These are phyloP conservation scores for Bombus waltoni DNA, from an alignment of 1,140 invertebrate species.

Conservation along the genomic window DNA sequence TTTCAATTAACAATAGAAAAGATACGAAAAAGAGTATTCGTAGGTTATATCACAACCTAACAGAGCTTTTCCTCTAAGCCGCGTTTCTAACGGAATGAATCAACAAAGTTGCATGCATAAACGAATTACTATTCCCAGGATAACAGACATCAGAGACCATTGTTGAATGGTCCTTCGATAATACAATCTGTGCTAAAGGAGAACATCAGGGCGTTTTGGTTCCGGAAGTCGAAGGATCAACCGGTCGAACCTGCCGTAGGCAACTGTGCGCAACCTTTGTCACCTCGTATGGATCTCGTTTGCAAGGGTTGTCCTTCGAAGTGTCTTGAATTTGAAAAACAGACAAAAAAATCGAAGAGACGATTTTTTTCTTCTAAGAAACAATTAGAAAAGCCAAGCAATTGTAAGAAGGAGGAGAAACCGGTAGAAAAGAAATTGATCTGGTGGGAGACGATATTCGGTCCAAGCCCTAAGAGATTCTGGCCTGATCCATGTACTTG, in stretches of 20 bases:
- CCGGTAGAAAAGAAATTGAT: neutral
- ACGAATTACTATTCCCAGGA: neutral
- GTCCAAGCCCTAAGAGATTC: conserved; percentile 9
- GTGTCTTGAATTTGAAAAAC: conserved; percentile 28
- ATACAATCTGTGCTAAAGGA: neutral
- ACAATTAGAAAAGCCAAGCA: conserved; percentile 7
- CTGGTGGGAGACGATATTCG: conserved; percentile 56
- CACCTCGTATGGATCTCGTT: neutral
- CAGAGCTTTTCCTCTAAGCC: neutral
- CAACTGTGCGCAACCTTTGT: conserved; percentile 11
- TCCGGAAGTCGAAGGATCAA: neutral
- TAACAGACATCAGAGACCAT: neutral
- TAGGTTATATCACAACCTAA: neutral
- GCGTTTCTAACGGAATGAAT: neutral
- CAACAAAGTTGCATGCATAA: neutral
- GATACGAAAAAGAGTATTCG: neutral
- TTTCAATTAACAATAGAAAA: too few relatives aligned
- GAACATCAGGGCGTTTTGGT: neutral
- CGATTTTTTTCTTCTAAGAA: neutral
- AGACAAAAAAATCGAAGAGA: conserved; percentile 13
- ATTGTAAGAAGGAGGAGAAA: conserved; percentile 20
- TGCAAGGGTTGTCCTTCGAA: conserved; percentile 41
- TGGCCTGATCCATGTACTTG: conserved; percentile 38
- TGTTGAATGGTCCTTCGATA: neutral
- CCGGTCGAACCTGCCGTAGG: neutral